Evolutionary conservation across 2,888 invertebrate genomes (phyloP), one percentile per base, ranked within the genome.

Genomic region (Leptinotarsa haldemani): DNA sequence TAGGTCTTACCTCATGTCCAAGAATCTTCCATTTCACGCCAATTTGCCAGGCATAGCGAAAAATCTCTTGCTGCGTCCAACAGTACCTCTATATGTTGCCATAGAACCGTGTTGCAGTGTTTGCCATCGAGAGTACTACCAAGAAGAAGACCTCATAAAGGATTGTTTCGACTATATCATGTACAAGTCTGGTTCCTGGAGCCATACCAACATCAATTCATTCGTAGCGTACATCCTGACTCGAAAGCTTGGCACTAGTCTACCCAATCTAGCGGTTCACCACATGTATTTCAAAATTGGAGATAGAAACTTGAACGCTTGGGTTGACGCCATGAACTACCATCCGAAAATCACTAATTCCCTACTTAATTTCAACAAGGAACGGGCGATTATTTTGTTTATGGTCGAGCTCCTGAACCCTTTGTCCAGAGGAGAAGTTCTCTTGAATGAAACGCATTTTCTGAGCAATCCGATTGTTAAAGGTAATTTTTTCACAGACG

Each of bases 401-500:
- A 74, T 82, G 18, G 78, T 83, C 3, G 81, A 80, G 4, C 30
- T 88, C 4, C 53, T 93, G 83, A 86, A 90, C 53, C 90, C 90
- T 0, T 83, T 85, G 73, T 89, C 89, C 16, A 73, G 78, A n/a
- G 90, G 90, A 0, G 80, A 84, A 46, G 16, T 90, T 3, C 78
- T 86, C 64, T 84, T 93, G 22, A 87, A 87, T 63, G 89, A 89
- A 20, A 83, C 84, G 2, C 85, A 91, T 82, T 91, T 91, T 1
- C 61, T 78, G 12, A 76, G 79, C 40, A 79, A 84, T 61, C 84
- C 84, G 0, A 77, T 73, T 13, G 85, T 68, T 69, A 87, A 90
- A 79, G 89, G 92, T 1, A 92, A 93, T 82, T 94, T 93, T 83
- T 88, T 94, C 52, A 83, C 87, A 0, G 89, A 92, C 40, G 80